Evolutionary conservation across 35 echinoderm and acorn worm genomes (phyloP), one percentile per base, ranked within the genome.

Genomic region (Apostichopus parvimensis): DNA sequence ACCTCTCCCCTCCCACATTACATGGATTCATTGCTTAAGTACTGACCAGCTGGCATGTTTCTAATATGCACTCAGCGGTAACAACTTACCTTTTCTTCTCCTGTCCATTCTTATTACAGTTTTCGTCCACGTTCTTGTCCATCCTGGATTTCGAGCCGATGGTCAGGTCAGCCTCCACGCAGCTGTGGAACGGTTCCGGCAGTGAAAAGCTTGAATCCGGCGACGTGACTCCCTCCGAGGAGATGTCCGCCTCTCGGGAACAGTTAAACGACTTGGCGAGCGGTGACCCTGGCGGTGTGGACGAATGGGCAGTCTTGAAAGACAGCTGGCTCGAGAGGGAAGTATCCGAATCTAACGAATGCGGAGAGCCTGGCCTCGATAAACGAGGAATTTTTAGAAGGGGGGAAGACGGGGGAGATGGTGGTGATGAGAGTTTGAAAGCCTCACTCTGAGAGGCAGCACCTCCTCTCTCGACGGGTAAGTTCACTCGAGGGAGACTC

Each of bases 211-310:
- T 84, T 3, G 81, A 84, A n/a, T 56, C 57, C 13, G 57, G 81
- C 7, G 81, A 84, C 5, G 54, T 84, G 34, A 84, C 55, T 6
- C 81, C 81, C 23, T 84, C 81, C 0, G 81, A 84, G 81, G 81
- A 84, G 5, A 84, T 10, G 56, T 84, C 81, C 8, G 81, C 81
- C 81, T 84, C 81, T 4, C 81, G 55, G 58, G 81, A 84, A 58
- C 54, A 59, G 54, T 84, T 20, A 15, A 58, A 59, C 54, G 13
- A 84, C 52, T 84, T 84, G 53, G 81, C 53, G 53, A 17, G 15
- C 5, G 81, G 81, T 21, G 81, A 84, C 10, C 57, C 81, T 7
- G 81, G 81, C 53, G 81, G 81, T 20, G 81, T 56, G 1, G 81
- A 58, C 8, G 81, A 84, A 23, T 84, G 1, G 1, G 81, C 81